phyloP scores from a whole-genome alignment of 1,140 invertebrate species.

The Pectinophora gossypiella region DNA sequence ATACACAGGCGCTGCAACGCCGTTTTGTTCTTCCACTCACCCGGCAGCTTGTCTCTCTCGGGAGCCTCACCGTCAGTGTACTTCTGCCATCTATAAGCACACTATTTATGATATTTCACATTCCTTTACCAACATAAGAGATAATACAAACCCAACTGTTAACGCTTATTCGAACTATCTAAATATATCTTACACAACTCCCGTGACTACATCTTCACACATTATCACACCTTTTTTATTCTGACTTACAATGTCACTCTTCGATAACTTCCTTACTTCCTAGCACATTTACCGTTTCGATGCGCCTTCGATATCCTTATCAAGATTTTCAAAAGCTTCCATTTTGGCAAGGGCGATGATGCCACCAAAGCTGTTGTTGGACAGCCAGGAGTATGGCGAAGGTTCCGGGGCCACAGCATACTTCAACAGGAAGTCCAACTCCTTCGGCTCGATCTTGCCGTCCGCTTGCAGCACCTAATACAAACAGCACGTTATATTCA shows the following conservation, averaged over 20 bases:
- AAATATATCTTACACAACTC: too few species aligned
- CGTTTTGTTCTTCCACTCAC: conserved; percentile 97
- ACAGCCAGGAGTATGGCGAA: conserved; percentile 91
- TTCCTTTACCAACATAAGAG: too few species aligned
- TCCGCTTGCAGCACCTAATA: conserved; percentile 80
- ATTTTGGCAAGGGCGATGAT: conserved; percentile 87
- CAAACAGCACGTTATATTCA: too few species aligned
- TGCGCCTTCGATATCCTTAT: conserved; percentile 94
- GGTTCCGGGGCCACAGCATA: conserved; percentile 79
- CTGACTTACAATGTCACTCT: too few species aligned
- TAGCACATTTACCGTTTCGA: conserved; percentile 77
- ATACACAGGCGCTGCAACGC: conserved; percentile 93
- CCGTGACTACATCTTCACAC: too few species aligned
- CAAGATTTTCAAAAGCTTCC: conserved; percentile 90
- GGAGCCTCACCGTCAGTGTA: conserved; percentile 94
- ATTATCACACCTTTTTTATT: too few species aligned
- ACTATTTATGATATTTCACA: not conserved
- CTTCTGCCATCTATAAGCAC: conserved; percentile 84
- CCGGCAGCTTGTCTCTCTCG: conserved; percentile 95
- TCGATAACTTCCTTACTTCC: too few species aligned
- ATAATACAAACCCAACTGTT: too few species aligned
- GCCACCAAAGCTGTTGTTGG: conserved; percentile 90
- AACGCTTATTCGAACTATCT: too few species aligned
- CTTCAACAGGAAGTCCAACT: conserved; percentile 93
- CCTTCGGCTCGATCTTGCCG: conserved; percentile 82